Evolutionary conservation across 2,888 invertebrate species (phyloP).

Genomic region (Hecatera dysodea): DNA sequence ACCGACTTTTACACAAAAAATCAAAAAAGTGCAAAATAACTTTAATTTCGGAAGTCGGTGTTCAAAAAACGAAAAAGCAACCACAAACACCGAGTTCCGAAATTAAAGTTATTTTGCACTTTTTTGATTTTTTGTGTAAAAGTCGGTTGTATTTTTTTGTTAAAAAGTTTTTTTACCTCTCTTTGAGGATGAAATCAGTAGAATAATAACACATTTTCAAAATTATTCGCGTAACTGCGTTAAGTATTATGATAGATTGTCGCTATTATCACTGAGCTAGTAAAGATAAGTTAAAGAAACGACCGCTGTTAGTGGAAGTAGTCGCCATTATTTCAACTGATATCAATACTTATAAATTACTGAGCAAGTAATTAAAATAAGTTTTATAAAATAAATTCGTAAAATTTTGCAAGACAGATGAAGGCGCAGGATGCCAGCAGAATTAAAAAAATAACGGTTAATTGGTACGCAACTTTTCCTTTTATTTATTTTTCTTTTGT

Average conservation of each 20-base stretch:
- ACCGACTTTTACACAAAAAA: no score
- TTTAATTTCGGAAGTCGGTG: no score
- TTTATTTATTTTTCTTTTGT: neutral
- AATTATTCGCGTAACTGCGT: neutral
- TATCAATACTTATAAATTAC: neutral
- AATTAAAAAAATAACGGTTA: no score
- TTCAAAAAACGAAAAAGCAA: no score
- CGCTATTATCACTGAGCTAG: constrained; percentile 8
- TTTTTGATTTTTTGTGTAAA: no score
- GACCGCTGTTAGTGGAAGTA: neutral
- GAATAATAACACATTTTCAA: neutral
- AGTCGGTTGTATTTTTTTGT: no score
- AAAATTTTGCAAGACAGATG: neutral
- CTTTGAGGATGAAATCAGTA: neutral
- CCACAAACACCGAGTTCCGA: no score
- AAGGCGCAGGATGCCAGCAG: neutral
- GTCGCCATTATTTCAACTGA: neutral
- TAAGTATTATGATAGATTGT: constrained; percentile 12
- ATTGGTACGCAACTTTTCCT: no score
- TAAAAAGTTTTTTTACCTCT: no score
- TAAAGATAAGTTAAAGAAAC: constrained; percentile 31
- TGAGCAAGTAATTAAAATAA: neutral
- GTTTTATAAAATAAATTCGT: neutral
- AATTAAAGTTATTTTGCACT: no score
- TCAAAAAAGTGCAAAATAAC: no score